These are phyloP conservation scores for Ormyrus nitidulus DNA, from an alignment of 2,888 invertebrate genomes.

Conservation along the genomic window DNA sequence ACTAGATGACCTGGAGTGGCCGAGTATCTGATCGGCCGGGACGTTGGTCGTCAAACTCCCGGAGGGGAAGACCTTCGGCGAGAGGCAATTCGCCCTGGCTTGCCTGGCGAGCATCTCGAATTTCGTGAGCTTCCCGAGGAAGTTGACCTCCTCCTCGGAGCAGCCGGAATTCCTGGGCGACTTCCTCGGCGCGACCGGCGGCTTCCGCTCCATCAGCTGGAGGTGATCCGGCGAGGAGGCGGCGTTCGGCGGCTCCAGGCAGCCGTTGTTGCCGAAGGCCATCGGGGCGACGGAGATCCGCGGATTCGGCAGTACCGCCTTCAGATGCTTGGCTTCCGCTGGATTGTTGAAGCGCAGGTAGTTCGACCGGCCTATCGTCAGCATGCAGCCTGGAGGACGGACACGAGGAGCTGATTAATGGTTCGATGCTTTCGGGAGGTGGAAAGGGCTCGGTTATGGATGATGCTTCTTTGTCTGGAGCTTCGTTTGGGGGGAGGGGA, in stretches of 20 bases:
- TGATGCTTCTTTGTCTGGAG: too few relatives aligned
- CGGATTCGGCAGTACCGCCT: slow-evolving; percentile 87
- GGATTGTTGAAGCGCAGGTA: slow-evolving; percentile 96
- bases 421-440: too few relatives aligned
- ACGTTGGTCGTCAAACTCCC: slow-evolving; percentile 88
- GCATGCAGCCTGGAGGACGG: slow-evolving; percentile 85
- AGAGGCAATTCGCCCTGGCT: slow-evolving; percentile 70
- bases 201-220: slow-evolving; percentile 77
- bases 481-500: too few relatives aligned
- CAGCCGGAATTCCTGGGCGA: slow-evolving; percentile 77
- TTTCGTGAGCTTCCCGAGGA: slow-evolving; percentile 87
- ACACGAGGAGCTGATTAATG: too few relatives aligned
- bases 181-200: slow-evolving; percentile 81
- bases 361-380: slow-evolving; percentile 93
- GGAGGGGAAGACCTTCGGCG: slow-evolving; percentile 89
- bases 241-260: slow-evolving; percentile 55
- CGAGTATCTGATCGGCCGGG: slow-evolving; percentile 87
- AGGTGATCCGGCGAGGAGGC: slow-evolving; percentile 18
- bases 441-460: too few relatives aligned
- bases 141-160: slow-evolving; percentile 72
- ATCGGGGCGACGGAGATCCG: slow-evolving; percentile 88
- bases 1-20: slow-evolving; percentile 70
- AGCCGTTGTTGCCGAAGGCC: slow-evolving; percentile 76
- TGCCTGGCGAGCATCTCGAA: slow-evolving; percentile 86
- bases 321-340: slow-evolving; percentile 91